Evolutionary conservation across 2,797 vertebrate species (phyloP).

Genomic region (Myotis daubentonii): DNA sequence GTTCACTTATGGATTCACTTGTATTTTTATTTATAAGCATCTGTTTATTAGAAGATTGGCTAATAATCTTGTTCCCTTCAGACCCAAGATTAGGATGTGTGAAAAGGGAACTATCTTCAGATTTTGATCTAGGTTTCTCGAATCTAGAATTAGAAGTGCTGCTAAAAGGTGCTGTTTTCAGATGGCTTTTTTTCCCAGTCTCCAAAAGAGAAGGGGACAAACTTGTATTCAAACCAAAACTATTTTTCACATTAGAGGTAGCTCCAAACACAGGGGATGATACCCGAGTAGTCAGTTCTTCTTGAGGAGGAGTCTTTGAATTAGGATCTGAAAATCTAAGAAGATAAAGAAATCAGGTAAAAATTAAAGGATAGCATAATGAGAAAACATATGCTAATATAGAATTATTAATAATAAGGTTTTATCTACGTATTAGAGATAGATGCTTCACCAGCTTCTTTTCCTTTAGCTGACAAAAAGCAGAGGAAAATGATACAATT

Average conservation of each 20-base stretch:
- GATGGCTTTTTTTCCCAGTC: constrained; percentile 74
- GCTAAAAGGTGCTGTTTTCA: constrained; percentile 80
- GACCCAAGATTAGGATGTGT: constrained; percentile 79
- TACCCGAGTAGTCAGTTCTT: constrained; percentile 80
- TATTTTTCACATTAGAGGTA: constrained; percentile 81
- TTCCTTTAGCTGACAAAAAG: constrained; percentile 21
- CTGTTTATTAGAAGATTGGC: constrained; percentile 80
- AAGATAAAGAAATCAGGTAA: constrained; percentile 52
- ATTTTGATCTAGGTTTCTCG: constrained; percentile 85
- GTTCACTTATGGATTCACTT: constrained; percentile 73
- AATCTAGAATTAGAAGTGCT: constrained; percentile 77
- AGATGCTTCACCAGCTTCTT: constrained; percentile 30
- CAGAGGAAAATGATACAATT: constrained; percentile 11
- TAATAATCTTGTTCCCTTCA: constrained; percentile 81
- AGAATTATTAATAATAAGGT: constrained; percentile 29
- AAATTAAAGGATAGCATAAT: constrained; percentile 25
- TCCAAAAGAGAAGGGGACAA: constrained; percentile 86
- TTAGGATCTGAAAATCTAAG: constrained; percentile 85
- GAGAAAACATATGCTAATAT: background rate
- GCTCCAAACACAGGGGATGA: constrained; percentile 86
- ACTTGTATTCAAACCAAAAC: constrained; percentile 81
- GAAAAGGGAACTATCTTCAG: constrained; percentile 83
- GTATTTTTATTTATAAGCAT: constrained; percentile 78
- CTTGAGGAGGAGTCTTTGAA: constrained; percentile 75
- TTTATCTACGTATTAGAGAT: background rate